Evolutionary conservation across 2,113 vertebrate genomes (phyloP), one percentile per base, ranked within the genome.

Genomic region (Paramisgurnus dabryanus): DNA sequence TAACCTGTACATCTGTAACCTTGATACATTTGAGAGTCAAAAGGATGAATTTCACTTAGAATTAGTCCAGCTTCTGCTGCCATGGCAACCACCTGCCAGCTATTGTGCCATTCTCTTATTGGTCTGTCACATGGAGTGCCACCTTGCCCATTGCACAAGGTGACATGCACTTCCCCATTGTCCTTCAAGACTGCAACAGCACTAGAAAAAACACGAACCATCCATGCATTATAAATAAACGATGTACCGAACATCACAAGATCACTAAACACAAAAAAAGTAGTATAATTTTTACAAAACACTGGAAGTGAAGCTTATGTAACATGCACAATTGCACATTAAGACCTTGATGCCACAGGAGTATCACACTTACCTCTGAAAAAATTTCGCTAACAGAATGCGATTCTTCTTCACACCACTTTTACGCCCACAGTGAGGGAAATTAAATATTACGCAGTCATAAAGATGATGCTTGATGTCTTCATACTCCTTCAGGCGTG

Each of bases 401-500:
- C 96, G 94, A 78, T 99, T 99, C 92, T 94, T 98, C 85, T 91
- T 95, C 12, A 98, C 95, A 0, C 97, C 98, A 6, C 96, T 94
- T 89, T 99, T 99, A 57, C 95, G 95, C n/a, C 98, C 98, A 7
- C 94, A 96, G 86, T 99, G 98, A 3, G 98, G 98, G 61, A 99
- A 99, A 84, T 98, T 99, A 87, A 99, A 99, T 84, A 95, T 90
- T 85, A 99, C 90, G 0, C 90, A 86, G 61, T 96, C 93, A 67
- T 98, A 98, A 0, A 78, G 12, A 45, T 86, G 83, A 15, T 87
- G 41, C 61, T 80, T 88, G 5, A 91, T 90, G 22, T 34, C 67
- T 55, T 91, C 89, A 17, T 88, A 88, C 9, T 95, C 90, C 45
- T 82, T 87, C 81, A 99, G 90, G 67, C 89, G 91, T 47, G 95